A percentile compares a stretch with the other conserved stretches of the same genome.
These are phyloP conservation scores for Ctenosaura bakeri DNA, from an alignment of 2,797 vertebrate species.

Conservation along the genomic window DNA sequence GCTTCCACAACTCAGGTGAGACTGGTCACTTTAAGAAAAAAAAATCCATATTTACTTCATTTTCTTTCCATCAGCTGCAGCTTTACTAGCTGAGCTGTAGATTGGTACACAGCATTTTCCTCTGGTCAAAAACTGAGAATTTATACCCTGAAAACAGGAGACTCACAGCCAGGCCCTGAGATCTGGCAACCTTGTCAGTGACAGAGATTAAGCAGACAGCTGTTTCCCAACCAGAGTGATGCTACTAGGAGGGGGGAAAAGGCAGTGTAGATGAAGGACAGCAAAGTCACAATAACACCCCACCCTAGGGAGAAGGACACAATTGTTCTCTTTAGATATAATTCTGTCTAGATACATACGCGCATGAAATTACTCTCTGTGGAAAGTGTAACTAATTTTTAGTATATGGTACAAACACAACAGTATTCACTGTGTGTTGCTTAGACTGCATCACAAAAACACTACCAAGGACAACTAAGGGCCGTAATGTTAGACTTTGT, in stretches of 20 bases:
- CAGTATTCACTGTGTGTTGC: neutral
- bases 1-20: neutral
- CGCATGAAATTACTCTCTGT: neutral
- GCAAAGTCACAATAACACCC: neutral
- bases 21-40: neutral
- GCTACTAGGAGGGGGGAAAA: neutral
- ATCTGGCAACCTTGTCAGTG: too few relatives aligned
- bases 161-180: too few relatives aligned
- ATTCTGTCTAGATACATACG: conserved; percentile 5
- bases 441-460: neutral
- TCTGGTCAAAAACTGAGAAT: too few relatives aligned
- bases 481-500: neutral
- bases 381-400: neutral
- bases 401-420: neutral
- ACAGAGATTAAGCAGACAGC: neutral
- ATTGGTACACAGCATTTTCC: too few relatives aligned
- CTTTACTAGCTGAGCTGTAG: too few relatives aligned
- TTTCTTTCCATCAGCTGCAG: too few relatives aligned
- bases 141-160: too few relatives aligned
- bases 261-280: neutral
- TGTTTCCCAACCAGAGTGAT: neutral
- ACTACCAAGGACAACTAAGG: neutral
- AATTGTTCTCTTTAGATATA: neutral
- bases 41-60: too few relatives aligned
- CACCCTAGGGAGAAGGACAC: neutral